Evolutionary conservation across 23 tunicate genomes (phyloP).

Genomic region (Halocynthia aurantium): DNA sequence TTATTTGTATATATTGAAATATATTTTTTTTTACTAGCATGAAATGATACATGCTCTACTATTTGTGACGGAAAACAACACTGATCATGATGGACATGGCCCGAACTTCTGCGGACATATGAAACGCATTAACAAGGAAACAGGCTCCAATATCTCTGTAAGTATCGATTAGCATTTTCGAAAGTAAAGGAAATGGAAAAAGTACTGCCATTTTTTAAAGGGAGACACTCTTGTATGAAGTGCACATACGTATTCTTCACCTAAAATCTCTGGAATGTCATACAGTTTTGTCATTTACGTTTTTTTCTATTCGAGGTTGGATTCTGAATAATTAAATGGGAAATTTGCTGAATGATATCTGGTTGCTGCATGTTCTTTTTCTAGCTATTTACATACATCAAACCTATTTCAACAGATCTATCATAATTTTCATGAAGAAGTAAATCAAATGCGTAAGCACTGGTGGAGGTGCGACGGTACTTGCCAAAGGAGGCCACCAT

Average conservation of each 20-base stretch:
- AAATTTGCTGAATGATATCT: neutral
- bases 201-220: neutral
- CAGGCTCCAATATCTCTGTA: constrained; percentile 88
- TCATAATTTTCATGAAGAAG: constrained; percentile 96
- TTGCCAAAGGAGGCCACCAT: constrained; percentile 69
- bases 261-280: neutral
- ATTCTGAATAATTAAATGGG: neutral
- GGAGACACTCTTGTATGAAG: neutral
- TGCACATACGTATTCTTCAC: neutral
- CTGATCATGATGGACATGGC: constrained; percentile 94
- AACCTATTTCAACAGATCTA: constrained; percentile 42
- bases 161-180: constrained; percentile 4
- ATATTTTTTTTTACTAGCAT: constrained; percentile 40
- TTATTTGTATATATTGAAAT: neutral
- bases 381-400: neutral
- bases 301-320: neutral
- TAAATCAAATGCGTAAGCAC: constrained; percentile 66
- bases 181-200: neutral
- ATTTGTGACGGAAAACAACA: constrained; percentile 92
- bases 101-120: constrained; percentile 89
- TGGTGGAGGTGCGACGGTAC: constrained; percentile 98
- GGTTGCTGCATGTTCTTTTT: neutral
- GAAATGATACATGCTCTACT: constrained; percentile 98
- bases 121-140: constrained; percentile 58
- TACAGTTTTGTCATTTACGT: neutral